These are phyloP conservation scores for Myioborus melanocephalus DNA, from an alignment of 2,797 vertebrate genomes.

Conservation along the genomic window DNA sequence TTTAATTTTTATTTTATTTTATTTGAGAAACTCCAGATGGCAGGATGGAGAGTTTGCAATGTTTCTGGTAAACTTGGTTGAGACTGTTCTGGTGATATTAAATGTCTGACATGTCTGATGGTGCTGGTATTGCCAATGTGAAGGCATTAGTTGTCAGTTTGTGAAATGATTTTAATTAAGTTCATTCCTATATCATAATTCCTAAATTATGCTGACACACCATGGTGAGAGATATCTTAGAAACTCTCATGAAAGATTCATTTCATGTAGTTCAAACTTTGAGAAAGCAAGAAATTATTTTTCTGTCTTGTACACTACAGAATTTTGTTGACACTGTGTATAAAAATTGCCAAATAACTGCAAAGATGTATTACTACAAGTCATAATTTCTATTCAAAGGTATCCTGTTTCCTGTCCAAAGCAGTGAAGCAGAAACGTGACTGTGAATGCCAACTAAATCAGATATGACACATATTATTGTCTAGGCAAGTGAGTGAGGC, in stretches of 20 bases:
- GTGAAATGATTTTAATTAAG: neutral
- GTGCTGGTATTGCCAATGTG: neutral
- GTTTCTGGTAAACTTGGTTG: neutral
- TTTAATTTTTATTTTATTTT: neutral
- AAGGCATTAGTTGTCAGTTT: neutral
- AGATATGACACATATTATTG: neutral
- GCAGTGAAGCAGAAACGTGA: neutral
- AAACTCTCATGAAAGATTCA: neutral
- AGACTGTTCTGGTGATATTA: neutral
- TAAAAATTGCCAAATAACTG: neutral
- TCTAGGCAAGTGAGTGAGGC: neutral
- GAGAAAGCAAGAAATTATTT: neutral
- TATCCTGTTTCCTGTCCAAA: neutral
- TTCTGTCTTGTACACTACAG: neutral
- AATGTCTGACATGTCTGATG: neutral
- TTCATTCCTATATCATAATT: neutral
- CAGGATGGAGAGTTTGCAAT: neutral
- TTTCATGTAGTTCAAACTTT: neutral
- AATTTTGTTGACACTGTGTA: neutral
- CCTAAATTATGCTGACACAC: neutral
- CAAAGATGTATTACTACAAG: neutral
- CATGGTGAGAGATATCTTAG: neutral
- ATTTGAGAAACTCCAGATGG: neutral
- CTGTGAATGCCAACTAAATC: neutral
- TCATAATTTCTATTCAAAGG: neutral